A percentile compares a stretch with the other conserved stretches of the same genome.
These are phyloP conservation scores for Thecocarcelia acutangulata DNA, from an alignment of 2,888 invertebrate species.

Conservation along the genomic window DNA sequence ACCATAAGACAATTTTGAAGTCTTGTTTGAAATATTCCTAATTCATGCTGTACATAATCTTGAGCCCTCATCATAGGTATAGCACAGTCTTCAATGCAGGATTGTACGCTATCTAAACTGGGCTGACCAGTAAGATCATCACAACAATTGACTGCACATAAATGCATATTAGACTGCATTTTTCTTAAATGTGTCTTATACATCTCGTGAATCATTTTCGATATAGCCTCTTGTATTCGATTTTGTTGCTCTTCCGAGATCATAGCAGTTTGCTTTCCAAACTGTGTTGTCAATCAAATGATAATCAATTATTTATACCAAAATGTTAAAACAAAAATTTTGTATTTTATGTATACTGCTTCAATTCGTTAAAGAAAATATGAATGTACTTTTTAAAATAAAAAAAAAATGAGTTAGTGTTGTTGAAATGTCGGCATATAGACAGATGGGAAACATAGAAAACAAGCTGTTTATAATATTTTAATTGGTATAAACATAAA, in stretches of 20 bases:
- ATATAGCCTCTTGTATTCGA: conserved; percentile 75
- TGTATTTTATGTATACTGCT: too few species aligned
- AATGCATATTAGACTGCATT: conserved; percentile 77
- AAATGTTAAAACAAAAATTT: too few species aligned
- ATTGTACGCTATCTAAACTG: conserved; percentile 75
- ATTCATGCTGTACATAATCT: conserved; percentile 76
- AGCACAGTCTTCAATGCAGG: conserved; percentile 78
- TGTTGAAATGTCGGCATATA: too few species aligned
- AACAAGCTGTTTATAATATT: too few species aligned
- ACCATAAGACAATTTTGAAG: conserved; percentile 76
- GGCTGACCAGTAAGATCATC: conserved; percentile 74
- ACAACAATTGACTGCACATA: conserved; percentile 76
- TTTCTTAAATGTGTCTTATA: conserved; percentile 75
- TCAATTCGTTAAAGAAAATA: too few species aligned
- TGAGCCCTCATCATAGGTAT: conserved; percentile 75
- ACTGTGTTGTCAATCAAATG: neutral
- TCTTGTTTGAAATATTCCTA: conserved; percentile 75
- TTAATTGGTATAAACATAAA: too few species aligned
- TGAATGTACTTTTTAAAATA: too few species aligned
- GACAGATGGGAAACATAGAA: too few species aligned
- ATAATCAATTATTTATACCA: neutral
- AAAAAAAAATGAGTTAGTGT: too few species aligned
- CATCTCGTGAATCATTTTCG: conserved; percentile 77
- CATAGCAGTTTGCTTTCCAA: conserved; percentile 8
- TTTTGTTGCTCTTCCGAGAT: conserved; percentile 76